phyloP scores from a whole-genome alignment of 2,113 vertebrate genomes.

The Nesoenas mayeri region DNA sequence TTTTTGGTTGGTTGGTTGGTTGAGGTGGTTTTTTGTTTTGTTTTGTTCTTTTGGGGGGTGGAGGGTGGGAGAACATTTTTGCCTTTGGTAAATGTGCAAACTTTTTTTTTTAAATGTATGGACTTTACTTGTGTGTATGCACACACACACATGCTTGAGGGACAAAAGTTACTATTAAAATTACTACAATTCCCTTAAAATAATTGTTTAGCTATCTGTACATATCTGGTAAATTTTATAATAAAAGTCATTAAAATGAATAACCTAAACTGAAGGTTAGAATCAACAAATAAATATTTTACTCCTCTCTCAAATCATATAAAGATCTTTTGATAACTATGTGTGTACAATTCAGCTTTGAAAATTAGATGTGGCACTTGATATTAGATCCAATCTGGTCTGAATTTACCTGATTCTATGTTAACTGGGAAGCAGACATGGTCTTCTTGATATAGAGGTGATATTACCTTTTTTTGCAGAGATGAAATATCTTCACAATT shows the following conservation, averaged over 20 bases:
- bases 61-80: not conserved
- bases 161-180: not conserved
- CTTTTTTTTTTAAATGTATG: not conserved
- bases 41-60: too few species aligned
- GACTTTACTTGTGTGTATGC: not conserved
- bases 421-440: not conserved
- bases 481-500: not conserved
- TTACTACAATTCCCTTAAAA: not conserved
- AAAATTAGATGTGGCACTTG: constrained; percentile 2
- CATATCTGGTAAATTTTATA: not conserved
- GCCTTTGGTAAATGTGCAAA: not conserved
- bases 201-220: not conserved
- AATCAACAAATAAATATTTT: not conserved
- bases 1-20: not conserved
- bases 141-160: fast-evolving
- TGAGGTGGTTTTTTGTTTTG: too few species aligned
- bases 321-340: not conserved
- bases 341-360: not conserved
- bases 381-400: not conserved
- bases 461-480: not conserved
- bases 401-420: constrained; percentile 8
- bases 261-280: not conserved
- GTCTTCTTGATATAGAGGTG: not conserved
- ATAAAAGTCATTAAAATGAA: not conserved
- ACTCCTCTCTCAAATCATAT: not conserved